Percentiles rank a stretch among this genome's conserved stretches.
Evolutionary conservation across 2,888 invertebrate genomes (phyloP).

Genomic region (Diarsia brunnea): DNA sequence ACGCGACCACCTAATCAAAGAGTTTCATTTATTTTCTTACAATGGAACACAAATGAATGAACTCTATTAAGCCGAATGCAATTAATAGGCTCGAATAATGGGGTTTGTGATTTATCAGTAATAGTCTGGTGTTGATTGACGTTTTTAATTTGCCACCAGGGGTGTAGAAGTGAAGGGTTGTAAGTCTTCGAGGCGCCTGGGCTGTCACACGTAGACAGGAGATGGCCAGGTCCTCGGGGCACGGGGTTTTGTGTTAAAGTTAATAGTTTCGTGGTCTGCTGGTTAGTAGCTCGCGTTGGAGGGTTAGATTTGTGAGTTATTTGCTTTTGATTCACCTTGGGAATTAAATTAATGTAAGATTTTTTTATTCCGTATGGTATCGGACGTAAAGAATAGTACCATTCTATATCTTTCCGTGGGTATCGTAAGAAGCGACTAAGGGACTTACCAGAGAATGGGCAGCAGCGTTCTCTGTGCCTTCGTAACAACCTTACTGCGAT

Average conservation of each 20-base stretch:
- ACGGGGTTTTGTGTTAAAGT: slow-evolving; percentile 62
- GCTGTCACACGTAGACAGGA: slow-evolving; percentile 75
- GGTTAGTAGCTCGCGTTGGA: slow-evolving; percentile 44
- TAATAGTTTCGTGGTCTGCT: slow-evolving; percentile 65
- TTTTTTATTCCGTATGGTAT: too few species aligned
- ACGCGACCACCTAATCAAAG: slow-evolving; percentile 74
- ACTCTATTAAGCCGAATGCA: slow-evolving; percentile 85
- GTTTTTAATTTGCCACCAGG: slow-evolving; percentile 84
- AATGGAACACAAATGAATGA: slow-evolving; percentile 83
- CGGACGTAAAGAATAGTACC: too few species aligned
- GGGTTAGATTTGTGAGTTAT: slow-evolving; percentile 40
- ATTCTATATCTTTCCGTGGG: too few species aligned
- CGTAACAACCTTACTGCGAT: too few species aligned
- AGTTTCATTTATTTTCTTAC: slow-evolving; percentile 81
- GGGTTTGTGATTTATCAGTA: slow-evolving; percentile 85
- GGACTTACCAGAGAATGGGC: too few species aligned
- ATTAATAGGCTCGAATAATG: slow-evolving; percentile 86
- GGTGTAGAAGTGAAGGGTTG: slow-evolving; percentile 68
- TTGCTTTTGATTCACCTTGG: slow-evolving; percentile 33
- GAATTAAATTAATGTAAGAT: too few species aligned
- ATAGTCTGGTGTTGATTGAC: slow-evolving; percentile 86
- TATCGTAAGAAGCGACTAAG: too few species aligned
- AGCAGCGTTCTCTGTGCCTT: too few species aligned
- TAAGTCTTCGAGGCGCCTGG: slow-evolving; percentile 71
- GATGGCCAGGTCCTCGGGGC: slow-evolving; percentile 72